phyloP scores from a whole-genome alignment of 2,888 invertebrate species.

The Agonopterix arenella region DNA sequence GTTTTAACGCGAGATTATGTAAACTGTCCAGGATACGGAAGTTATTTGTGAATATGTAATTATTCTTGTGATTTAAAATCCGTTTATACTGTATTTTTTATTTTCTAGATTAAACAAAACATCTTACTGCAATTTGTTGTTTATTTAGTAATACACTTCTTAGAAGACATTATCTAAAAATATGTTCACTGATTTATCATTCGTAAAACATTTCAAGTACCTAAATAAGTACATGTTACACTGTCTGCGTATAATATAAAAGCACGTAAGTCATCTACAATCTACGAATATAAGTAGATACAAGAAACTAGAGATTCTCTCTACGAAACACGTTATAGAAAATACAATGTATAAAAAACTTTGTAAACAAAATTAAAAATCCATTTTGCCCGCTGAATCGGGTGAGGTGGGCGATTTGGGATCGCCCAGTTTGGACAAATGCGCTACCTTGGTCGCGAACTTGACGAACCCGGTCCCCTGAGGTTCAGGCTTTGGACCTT shows the following conservation, averaged over 20 bases:
- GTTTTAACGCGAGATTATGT: constrained; percentile 61
- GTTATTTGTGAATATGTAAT: constrained; percentile 77
- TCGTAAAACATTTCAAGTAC: neutral
- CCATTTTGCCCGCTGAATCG: constrained; percentile 49
- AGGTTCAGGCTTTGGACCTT: constrained; percentile 53
- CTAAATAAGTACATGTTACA: neutral
- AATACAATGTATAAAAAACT: too few relatives aligned
- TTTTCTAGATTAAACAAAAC: constrained; percentile 77
- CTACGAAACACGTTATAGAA: neutral
- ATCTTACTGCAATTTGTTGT: constrained; percentile 58
- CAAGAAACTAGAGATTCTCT: neutral
- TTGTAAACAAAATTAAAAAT: constrained; percentile 39
- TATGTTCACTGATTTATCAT: neutral
- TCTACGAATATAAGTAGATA: neutral
- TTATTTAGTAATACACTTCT: constrained; percentile 20
- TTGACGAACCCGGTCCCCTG: constrained; percentile 63
- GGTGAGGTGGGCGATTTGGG: constrained; percentile 56
- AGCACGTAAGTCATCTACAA: neutral
- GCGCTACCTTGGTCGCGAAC: constrained; percentile 63
- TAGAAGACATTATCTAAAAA: too few relatives aligned
- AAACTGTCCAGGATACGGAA: constrained; percentile 54
- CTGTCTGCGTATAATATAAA: neutral
- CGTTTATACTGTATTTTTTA: constrained; percentile 76
- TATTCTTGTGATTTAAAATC: constrained; percentile 76
- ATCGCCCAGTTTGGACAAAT: constrained; percentile 53